A percentile compares a stretch with the other conserved stretches of the same genome.
Evolutionary conservation across 2,113 vertebrate species (phyloP).

Genomic region (Coptodon rendalli): DNA sequence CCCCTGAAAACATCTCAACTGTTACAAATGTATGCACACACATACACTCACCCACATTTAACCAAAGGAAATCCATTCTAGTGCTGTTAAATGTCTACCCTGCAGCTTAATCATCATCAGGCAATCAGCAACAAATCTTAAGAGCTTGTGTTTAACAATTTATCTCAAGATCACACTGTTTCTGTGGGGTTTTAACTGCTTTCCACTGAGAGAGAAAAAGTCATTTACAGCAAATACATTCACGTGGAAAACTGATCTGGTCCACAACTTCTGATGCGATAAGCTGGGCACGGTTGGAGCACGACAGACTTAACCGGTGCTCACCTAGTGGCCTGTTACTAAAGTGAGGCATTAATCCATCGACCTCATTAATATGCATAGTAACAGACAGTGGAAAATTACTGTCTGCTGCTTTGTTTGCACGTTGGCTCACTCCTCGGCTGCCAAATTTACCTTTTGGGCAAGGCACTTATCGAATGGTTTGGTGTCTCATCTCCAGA

Average conservation of each 20-base stretch:
- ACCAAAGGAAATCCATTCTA: not conserved
- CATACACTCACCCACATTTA: not conserved
- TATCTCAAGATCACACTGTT: constrained; percentile 20
- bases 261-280: constrained; percentile 45
- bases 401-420: constrained; percentile 45
- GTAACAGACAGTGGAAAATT: constrained; percentile 42
- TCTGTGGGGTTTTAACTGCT: constrained; percentile 23
- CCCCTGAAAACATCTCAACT: constrained; percentile 13
- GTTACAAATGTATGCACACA: constrained; percentile 29
- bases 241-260: constrained; percentile 41
- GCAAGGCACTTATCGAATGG: constrained; percentile 48
- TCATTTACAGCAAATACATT: constrained; percentile 21
- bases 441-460: constrained; percentile 48
- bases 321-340: constrained; percentile 30
- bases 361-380: constrained; percentile 60
- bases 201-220: constrained; percentile 16
- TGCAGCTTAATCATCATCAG: constrained; percentile 20
- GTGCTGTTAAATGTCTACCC: not conserved
- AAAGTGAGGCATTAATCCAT: constrained; percentile 49
- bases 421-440: constrained; percentile 15
- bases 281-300: constrained; percentile 33
- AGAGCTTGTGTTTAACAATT: constrained; percentile 13
- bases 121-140: constrained; percentile 30
- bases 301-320: constrained; percentile 20
- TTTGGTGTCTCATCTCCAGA: constrained; percentile 25